Evolutionary conservation across 1,140 invertebrate species (phyloP), one percentile per base, ranked within the genome.

Genomic region (Leptinotarsa undecemlineata): DNA sequence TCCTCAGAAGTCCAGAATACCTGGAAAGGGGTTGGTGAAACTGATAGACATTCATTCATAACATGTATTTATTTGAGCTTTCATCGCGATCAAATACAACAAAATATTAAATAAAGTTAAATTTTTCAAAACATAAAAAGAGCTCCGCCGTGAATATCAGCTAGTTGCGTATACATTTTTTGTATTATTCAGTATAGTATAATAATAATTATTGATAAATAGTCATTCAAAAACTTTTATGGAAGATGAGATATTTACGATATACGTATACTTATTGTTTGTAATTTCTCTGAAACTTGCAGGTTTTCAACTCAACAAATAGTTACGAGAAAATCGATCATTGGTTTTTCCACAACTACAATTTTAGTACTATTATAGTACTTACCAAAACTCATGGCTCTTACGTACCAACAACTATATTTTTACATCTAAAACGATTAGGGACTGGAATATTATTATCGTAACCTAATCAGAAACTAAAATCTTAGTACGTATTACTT

Each of bases 51-150:
- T 66, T 62, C 20, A 67, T 81, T 83, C 81, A 83, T 84, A 85
- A 85, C 83, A 85, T 84, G 83, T 84, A 85, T 85, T 85, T 85
- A 84, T 85, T 85, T 84, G 84, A 84, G 84, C 82, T 82, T 85
- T 84, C 80, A 83, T 85, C 82, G 83, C 83, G 80, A 82, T 85
- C 81, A 85, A 85, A 84, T 85, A 85, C 84, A 85, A 85, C 84
- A 84, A 85, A 85, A 84, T 83, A 84, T 84, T 81, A 85, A 85
- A 85, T 85, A 84, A 85, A 80, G 79, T 81, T 82, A 80, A 80
- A 83, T 81, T 79, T 82, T 80, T 81, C 78, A 80, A 75, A 85
- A 85, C 83, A 83, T 79, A 84, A 84, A 82, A 84, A 83, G 83
- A 83, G 83, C 81, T 84, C 84, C 80, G 82, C 82, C 82, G 82